Evolutionary conservation across 2,113 vertebrate species (phyloP).

Genomic region (Bolborhynchus lineola): DNA sequence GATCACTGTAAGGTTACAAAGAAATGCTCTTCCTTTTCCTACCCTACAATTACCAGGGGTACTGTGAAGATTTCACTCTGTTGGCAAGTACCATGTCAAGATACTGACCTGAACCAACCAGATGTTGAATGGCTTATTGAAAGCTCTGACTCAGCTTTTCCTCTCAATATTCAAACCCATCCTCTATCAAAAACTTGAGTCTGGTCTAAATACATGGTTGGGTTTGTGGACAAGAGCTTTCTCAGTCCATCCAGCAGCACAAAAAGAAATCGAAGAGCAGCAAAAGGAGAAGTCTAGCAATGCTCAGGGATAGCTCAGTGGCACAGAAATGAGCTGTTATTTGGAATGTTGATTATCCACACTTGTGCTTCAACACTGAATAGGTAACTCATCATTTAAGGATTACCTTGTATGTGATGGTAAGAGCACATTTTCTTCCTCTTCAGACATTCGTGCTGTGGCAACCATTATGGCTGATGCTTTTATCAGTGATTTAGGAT

Average conservation of each 20-base stretch:
- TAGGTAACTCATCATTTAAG: constrained; percentile 6
- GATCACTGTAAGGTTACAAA: neutral
- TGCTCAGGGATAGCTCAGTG: neutral
- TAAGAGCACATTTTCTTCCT: constrained; percentile 40
- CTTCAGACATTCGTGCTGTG: constrained; percentile 1
- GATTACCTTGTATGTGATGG: constrained; percentile 39
- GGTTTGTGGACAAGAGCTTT: neutral
- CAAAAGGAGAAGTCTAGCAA: neutral
- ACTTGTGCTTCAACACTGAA: neutral
- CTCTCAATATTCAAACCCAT: neutral
- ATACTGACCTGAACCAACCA: neutral
- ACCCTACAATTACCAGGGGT: neutral
- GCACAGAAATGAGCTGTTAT: neutral
- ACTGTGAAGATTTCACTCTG: neutral
- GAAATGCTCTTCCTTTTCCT: neutral
- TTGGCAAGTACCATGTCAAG: neutral
- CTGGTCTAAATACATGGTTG: neutral
- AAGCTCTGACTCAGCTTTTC: neutral
- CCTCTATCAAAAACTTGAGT: neutral
- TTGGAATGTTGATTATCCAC: neutral
- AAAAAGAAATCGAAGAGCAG: neutral
- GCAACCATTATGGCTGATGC: neutral
- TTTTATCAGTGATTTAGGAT: constrained; percentile 32
- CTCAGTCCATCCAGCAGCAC: neutral
- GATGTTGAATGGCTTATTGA: neutral